Evolutionary conservation across 2,888 invertebrate species (phyloP), one percentile per base, ranked within the genome.

Genomic region (Deroplatys truncata): DNA sequence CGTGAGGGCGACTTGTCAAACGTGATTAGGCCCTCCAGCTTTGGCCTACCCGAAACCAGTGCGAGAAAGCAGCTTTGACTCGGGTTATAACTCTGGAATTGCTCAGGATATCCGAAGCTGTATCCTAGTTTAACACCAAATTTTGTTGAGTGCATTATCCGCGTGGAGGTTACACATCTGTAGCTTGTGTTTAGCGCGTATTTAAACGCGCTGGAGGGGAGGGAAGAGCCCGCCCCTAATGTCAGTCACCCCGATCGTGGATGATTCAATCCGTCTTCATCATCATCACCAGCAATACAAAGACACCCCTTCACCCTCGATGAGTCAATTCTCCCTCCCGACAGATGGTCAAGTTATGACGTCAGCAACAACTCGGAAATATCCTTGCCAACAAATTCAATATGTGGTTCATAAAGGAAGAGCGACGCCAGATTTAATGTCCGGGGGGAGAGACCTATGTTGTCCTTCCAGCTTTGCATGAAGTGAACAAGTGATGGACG

Each of bases 281-380:
- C 43, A 87, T 83, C 87, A 87, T 28, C 82, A 31, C 35, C 82
- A 31, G 31, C 29, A 29, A 86, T 31, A 86, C 86, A 86, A 86
- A 82, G 86, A 86, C 72, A 86, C 28, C 87, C 87, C 28, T 72
- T 82, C 86, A 87, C 87, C 82, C 87, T 87, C 87, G 87, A 83
- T 87, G 87, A 87, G 87, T 87, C 87, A 87, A 87, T 87, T 86
- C 86, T 86, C 82, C 31, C n/a, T 85, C 72, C 82, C 82, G 87
- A 87, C 87, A 87, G 87, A 87, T 87, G 87, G 87, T 87, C 87
- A 87, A 87, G 87, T 87, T 35, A 83, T 87, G 87, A 87, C 87
- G 87, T 87, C 87, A 87, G 56, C 56, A 72, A 72, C 56, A 20
- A 16, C 16, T 72, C 56, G 56, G 56, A 72, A 72, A 72, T 72